A percentile compares a stretch with the other conserved stretches of the same genome.
Conservation (phyloP, 2,888 invertebrate genomes). For the Cephus spinipes region DNA sequence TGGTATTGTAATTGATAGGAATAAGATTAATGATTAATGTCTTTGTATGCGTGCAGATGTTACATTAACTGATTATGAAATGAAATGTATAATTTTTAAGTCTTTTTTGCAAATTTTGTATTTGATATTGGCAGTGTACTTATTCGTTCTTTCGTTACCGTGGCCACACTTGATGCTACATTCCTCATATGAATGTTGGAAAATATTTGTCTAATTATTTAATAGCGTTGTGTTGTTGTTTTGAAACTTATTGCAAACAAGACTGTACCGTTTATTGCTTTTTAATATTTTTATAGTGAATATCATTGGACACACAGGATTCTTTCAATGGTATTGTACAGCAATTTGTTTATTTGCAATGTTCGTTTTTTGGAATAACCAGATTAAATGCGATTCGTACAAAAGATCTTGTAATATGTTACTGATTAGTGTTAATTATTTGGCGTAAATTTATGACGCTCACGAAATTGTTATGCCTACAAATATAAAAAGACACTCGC, state of each 20-base stretch:
- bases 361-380: neutral
- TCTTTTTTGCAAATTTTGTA: neutral
- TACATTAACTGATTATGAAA: neutral
- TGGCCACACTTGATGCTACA: neutral
- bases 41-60: neutral
- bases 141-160: neutral
- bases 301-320: neutral
- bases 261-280: neutral
- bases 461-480: neutral
- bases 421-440: neutral
- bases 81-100: neutral
- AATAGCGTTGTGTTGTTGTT: neutral
- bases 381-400: neutral
- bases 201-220: neutral
- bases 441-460: neutral
- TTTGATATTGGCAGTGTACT: neutral
- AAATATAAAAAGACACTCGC: neutral
- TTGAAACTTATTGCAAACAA: neutral
- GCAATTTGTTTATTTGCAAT: neutral
- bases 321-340: neutral
- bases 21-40: neutral
- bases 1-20: neutral
- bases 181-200: neutral
- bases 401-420: neutral
- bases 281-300: neutral